Base-by-base conservation (phyloP, 2,797 vertebrate species). In the Allobates femoralis region DNA sequence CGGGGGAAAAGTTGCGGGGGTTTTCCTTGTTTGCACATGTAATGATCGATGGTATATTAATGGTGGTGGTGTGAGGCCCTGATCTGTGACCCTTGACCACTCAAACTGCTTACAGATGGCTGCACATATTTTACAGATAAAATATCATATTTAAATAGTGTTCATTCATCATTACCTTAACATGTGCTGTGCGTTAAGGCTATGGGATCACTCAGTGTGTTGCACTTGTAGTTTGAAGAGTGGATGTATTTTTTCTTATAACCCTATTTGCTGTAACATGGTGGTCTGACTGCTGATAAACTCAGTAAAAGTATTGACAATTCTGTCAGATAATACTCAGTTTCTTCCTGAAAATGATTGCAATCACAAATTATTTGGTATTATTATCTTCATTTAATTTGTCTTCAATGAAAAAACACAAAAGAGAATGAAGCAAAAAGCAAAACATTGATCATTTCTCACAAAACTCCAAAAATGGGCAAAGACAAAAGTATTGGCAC, bases 21-120 rank as follows among this genome's bases (percentile, higher is more conserved):
- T 18, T 51, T 21, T 64, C 28, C 69, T 19, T 58, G 37, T 55
- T 84, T 53, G 21, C 60, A 79, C 74, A 64, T 50, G 4, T 64
- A 55, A 56, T 87, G 73, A 87, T 78, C 62, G 74, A 87, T 87
- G 34, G 85, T 26, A 37, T 56, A 58, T 71, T 79, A 60, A 79
- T 56, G 74, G 80, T 23, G 56, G 62, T 78, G 60, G 74, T 87
- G 85, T 41, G 46, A 75, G 71, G 79, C 41, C 58, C 14, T 69
- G 85, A 51, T 82, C 73, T 62, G 69, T 86, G 79, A 78, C 64
- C 85, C 73, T 26, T 87, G 80, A 77, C 80, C 66, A 77, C 37
- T 87, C 34, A 83, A 78, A 78, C 73, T 66, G 80, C 80, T 87
- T 83, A 66, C 73, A 87, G 60, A 78, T 86, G 73, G 73, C 53